Evolutionary conservation across 2,113 vertebrate species (phyloP), one percentile per base, ranked within the genome.

Genomic region (Spilogale gracilis): DNA sequence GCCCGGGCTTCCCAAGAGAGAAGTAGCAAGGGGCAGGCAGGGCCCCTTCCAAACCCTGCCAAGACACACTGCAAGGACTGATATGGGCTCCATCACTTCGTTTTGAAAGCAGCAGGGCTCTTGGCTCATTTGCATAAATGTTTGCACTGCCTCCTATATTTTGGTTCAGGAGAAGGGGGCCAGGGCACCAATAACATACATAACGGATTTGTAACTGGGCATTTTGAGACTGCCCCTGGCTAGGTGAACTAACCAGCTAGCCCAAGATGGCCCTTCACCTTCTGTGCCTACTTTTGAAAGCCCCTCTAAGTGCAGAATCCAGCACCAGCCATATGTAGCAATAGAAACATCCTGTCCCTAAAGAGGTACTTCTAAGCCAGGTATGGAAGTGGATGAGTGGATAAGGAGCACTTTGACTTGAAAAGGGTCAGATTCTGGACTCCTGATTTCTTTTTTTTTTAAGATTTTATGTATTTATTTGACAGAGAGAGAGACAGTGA

Each of bases 1-100:
- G 63, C 83, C 32, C 5, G 52, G 52, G 56, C 78, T 67, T 93
- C 83, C 93, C 61, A 1, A 92, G 92, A 98, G 83, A 98, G 86
- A 91, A 92, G 56, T 91, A 63, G 74, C 79, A 80, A 97, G 94
- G 48, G 63, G 60, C 1, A 3, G 61, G 25, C 81, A 94, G 90
- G 78, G 97, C 91, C 95, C 79, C 74, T 97, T 97, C 92, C 86
- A 87, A 96, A 89, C 63, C n/a, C 69, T 96, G 94, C 92, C 97
- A 96, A 97, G 94, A 90, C 96, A 97, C 74, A 95, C 92, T 98
- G 93, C 95, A 92, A 96, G 93, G 93, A 89, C 79, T 97, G 90
- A 97, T 95, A 96, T 0, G 38, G 69, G 69, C 93, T 90, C 86
- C 95, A 93, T 96, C 96, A 97, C 95, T 98, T 97, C 84, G 97